Evolutionary conservation across 2,113 vertebrate species (phyloP), one percentile per base, ranked within the genome.

Genomic region (Rhynchopsitta pachyrhyncha): DNA sequence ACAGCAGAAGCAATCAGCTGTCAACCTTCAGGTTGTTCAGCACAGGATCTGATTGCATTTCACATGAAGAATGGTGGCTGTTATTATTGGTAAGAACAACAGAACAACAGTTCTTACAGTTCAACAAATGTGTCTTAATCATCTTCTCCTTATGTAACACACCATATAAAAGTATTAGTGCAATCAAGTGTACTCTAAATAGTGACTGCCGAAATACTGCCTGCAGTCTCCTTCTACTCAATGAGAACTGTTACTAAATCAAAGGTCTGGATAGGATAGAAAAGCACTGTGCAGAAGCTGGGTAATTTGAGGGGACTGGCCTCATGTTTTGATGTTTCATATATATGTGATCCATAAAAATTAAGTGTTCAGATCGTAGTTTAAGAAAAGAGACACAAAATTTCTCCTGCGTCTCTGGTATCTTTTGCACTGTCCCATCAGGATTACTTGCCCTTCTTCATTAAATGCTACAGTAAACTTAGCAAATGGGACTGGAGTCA

Each of bases 101-200:
- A 95, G 82, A 96, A 92, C 81, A 93, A 93, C 88, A 92, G 90
- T 96, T 95, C 94, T 50, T 85, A 87, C 79, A 63, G 88, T 85
- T 92, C 88, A 96, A 93, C 92, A 94, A 95, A 96, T 71, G 77
- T 71, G 79, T 80, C 93, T 96, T 96, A 82, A 95, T 97, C 91
- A 96, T 96, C 93, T 94, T 86, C 50, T 83, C 69, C 93, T 96
- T 95, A 95, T 92, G 69, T 91, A 97, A 95, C 59, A 64, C 33
- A 24, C 28, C 41, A 7, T 73, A 64, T 94, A 86, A 68, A 90
- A 79, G 69, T 71, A 85, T 78, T 93, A 97, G 95, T 63, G 82
- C 70, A 95, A 95, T 91, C 94, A 96, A 96, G 74, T 23, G 60
- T 42, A 63, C 41, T 52, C 88, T 71, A 57, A 93, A 31, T 86